Conservation (phyloP, 53 echinoderm and acorn worm species). For the Hippasteria phrygiana region DNA sequence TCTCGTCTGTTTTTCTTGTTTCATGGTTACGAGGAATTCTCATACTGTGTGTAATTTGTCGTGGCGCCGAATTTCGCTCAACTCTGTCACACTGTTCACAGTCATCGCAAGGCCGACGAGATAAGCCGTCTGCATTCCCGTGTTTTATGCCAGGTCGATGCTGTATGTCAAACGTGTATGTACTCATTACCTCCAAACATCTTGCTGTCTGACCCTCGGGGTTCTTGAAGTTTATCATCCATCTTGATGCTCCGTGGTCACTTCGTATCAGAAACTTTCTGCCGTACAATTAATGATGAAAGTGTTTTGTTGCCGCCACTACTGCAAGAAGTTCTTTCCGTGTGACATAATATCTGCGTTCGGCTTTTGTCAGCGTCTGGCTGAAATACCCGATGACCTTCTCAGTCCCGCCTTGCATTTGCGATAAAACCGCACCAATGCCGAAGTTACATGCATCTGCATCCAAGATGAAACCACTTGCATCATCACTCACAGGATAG, state of each 20-base stretch:
- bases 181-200: too few relatives aligned
- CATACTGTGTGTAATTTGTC: too few relatives aligned
- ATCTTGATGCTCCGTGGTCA: slow-evolving; percentile 46
- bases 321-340: slow-evolving; percentile 30
- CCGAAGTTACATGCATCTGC: slow-evolving; percentile 55
- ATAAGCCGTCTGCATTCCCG: too few relatives aligned
- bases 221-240: too few relatives aligned
- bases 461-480: slow-evolving; percentile 47
- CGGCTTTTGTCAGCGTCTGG: slow-evolving; percentile 13
- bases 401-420: slow-evolving; percentile 33
- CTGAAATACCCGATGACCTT: slow-evolving; percentile 55
- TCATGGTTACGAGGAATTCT: not conserved
- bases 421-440: slow-evolving; percentile 47
- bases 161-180: too few relatives aligned
- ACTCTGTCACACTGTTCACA: too few relatives aligned
- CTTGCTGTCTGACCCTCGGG: too few relatives aligned
- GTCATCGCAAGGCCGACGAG: too few relatives aligned
- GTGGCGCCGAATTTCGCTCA: too few relatives aligned
- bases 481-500: slow-evolving; percentile 9
- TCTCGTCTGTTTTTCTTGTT: not conserved
- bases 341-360: slow-evolving; percentile 61
- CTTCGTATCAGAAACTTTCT: slow-evolving; percentile 13
- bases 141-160: too few relatives aligned
- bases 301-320: slow-evolving; percentile 6
- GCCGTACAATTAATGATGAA: slow-evolving; percentile 56